Conservation (phyloP, 2,113 vertebrate genomes). For the Heterochromis multidens region DNA sequence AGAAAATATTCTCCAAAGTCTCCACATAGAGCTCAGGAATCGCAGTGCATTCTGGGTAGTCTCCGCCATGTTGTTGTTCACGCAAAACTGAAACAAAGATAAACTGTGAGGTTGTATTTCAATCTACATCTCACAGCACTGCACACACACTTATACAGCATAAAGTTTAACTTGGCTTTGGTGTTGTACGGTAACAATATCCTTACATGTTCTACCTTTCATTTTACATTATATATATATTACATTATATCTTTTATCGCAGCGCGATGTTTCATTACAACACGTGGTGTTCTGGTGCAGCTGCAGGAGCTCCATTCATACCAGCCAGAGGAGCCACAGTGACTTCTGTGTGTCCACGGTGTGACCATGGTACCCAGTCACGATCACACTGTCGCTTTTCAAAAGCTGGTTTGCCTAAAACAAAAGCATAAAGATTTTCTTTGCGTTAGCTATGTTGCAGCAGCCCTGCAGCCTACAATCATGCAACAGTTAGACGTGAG, state of each 20-base stretch:
- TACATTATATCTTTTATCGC: too few species aligned
- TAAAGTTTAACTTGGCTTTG: not conserved
- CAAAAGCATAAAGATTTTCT: not conserved
- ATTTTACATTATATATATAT: too few species aligned
- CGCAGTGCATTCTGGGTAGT: not conserved
- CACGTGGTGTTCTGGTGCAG: not conserved
- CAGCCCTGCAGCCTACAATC: too few species aligned
- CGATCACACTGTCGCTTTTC: not conserved
- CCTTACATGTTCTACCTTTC: not conserved
- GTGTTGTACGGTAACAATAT: not conserved
- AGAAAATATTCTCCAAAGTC: not conserved
- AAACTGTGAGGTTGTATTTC: not conserved
- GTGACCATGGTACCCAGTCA: accelerated
- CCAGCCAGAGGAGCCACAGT: not conserved
- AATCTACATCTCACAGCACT: not conserved
- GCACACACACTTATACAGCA: not conserved
- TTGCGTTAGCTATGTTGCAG: too few species aligned
- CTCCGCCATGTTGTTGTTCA: accelerated
- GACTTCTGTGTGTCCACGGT: not conserved
- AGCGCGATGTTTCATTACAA: not conserved
- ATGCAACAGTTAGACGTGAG: not conserved
- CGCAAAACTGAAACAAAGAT: too few species aligned
- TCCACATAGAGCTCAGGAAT: not conserved
- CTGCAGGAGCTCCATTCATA: not conserved
- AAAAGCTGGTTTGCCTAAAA: not conserved